Evolutionary conservation across 2,888 invertebrate genomes (phyloP), one percentile per base, ranked within the genome.

Genomic region (Drosophila greeni): DNA sequence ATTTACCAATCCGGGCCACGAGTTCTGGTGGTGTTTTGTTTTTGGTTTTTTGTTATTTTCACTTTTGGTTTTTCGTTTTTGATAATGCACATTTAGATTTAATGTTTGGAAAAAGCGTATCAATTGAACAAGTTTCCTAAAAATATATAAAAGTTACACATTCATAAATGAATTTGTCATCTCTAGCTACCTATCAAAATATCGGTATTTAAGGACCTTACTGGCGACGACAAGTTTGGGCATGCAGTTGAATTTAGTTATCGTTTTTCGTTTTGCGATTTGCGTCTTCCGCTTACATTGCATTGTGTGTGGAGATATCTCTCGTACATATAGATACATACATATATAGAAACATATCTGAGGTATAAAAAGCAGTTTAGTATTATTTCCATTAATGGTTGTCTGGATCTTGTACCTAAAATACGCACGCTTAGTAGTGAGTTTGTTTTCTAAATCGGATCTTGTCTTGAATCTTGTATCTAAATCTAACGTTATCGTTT

Each of bases 11-110:
- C 45, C 42, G 64, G 24, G 37, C 12, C 34, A 9, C 16, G 36
- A 48, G 31, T 62, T 43, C 16, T 60, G 42, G 56, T 52, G 54
- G 34, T 20, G 24, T 43, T 12, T 29, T 8, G 9, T 29, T 26
- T 24, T 12, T 12, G 1, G 23, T 16, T 26, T 43, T 24, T 7
- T 18, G 1, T 42, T 16, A 16, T 43, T 26, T 24, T 42, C 8
- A 8, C 3, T 29, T 26, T 7, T 34, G 2, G 2, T 34, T 9
- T n/a, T 42, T 16, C 12, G 1, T 42, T 12, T 43, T 45, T 34
- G 65, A 29, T 74, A 72, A 68, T 79, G 73, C 74, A 76, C 76
- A 76, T 76, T 76, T 67, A 79, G 79, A 79, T 74, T 66, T 76
- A 59, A 59, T 72, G 52, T 76, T 59, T 73, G 47, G 59, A 65